Percentiles rank a stretch among this genome's conserved stretches.
Evolutionary conservation across 1,140 invertebrate species (phyloP).

Genomic region (Temnothorax nylanderi): DNA sequence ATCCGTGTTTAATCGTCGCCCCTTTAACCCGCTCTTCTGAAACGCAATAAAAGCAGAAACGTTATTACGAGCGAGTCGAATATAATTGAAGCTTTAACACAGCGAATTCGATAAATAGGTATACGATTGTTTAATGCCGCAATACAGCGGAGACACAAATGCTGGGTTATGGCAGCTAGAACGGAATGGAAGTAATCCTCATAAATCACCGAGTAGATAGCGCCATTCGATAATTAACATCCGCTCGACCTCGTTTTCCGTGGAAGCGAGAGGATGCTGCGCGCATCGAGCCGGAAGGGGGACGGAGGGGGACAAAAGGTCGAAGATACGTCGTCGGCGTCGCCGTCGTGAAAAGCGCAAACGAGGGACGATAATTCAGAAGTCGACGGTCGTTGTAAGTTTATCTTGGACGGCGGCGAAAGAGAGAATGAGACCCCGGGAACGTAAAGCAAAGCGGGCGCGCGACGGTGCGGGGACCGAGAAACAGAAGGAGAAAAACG

Average conservation of each 20-base stretch:
- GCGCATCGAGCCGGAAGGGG: not conserved
- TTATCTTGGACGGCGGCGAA: constrained; percentile 57
- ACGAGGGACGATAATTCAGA: constrained; percentile 54
- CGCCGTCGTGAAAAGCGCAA: constrained; percentile 43
- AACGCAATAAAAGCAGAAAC: not conserved
- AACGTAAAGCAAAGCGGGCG: not conserved
- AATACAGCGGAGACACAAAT: not conserved
- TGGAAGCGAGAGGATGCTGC: constrained; percentile 31
- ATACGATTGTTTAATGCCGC: constrained; percentile 25
- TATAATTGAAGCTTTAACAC: constrained; percentile 2
- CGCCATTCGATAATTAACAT: constrained; percentile 68
- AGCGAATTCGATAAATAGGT: constrained; percentile 35
- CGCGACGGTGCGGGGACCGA: not conserved
- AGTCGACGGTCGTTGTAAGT: constrained; percentile 67
- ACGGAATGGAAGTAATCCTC: constrained; percentile 37
- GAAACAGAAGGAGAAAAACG: constrained; percentile 45
- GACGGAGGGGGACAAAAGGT: constrained; percentile 23
- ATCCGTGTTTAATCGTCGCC: constrained; percentile 32
- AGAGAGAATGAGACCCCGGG: not conserved
- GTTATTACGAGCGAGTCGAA: constrained; percentile 17
- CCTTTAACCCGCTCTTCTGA: not conserved
- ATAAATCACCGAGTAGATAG: constrained; percentile 49
- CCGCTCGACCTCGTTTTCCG: constrained; percentile 57
- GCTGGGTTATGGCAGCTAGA: not conserved
- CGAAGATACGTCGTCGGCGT: constrained; percentile 41